Percentiles rank a stretch among this genome's conserved stretches.
Conservation (phyloP, 2,888 invertebrate species). For the Pristionchus maxplancki region DNA sequence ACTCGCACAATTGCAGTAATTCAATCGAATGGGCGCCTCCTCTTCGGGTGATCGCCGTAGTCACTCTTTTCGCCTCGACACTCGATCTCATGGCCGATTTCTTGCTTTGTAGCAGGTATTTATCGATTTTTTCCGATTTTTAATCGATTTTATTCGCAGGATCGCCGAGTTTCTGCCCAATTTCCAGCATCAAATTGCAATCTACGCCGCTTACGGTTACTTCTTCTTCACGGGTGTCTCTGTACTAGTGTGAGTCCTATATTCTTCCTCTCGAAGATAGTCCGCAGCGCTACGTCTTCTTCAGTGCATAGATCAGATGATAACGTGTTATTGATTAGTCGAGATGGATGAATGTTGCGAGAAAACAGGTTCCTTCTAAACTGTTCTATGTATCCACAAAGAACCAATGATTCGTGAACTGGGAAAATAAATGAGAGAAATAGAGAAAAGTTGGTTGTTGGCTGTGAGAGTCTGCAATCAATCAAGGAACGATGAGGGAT, state of each 20-base stretch:
- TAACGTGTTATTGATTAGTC: neutral
- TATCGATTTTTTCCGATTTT: neutral
- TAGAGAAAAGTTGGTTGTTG: neutral
- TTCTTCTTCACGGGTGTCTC: constrained; percentile 76
- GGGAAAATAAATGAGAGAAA: neutral
- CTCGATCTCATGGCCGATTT: constrained; percentile 77
- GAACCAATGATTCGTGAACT: neutral
- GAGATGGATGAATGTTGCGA: neutral
- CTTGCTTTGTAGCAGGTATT: constrained; percentile 71
- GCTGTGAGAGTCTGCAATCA: neutral
- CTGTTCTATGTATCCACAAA: too few relatives aligned
- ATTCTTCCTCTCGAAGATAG: too few relatives aligned
- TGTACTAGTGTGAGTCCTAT: constrained; percentile 71
- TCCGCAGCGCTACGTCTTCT: too few relatives aligned
- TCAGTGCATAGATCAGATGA: neutral
- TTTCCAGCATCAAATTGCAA: constrained; percentile 69
- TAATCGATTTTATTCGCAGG: constrained; percentile 55
- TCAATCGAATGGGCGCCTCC: constrained; percentile 77
- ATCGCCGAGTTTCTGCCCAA: constrained; percentile 73
- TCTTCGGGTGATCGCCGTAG: constrained; percentile 72
- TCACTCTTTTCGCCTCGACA: constrained; percentile 76
- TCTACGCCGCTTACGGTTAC: constrained; percentile 72
- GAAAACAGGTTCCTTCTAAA: neutral
- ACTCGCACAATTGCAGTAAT: constrained; percentile 65
- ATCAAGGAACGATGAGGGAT: neutral